Conservation (phyloP, 2,888 invertebrate species). For the Rutpela maculata region DNA sequence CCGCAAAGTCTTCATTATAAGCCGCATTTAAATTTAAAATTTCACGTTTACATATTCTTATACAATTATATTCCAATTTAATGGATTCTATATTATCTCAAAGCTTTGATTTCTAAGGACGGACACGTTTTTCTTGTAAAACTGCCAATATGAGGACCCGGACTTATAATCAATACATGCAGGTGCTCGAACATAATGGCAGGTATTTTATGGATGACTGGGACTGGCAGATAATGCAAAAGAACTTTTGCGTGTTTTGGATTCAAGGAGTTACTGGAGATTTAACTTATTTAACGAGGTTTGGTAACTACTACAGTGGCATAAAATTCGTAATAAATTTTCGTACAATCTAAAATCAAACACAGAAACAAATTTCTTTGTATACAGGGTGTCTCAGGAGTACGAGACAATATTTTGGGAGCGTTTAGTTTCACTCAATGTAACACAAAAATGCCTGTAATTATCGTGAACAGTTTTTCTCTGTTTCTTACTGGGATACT, state of each 20-base stretch:
- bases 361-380: too few species aligned
- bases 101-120: constrained; percentile 13
- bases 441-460: too few species aligned
- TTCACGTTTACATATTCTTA: constrained; percentile 11
- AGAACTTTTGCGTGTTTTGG: neutral
- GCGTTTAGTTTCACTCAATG: too few species aligned
- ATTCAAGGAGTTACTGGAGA: too few species aligned
- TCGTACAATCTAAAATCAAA: too few species aligned
- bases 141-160: constrained; percentile 7
- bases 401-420: too few species aligned
- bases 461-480: too few species aligned
- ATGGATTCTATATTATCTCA: neutral
- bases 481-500: too few species aligned
- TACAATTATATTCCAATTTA: constrained; percentile 1
- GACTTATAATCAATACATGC: neutral
- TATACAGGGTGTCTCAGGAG: too few species aligned
- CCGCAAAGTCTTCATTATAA: constrained; percentile 8
- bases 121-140: neutral
- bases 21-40: constrained; percentile 35
- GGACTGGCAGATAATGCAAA: neutral
- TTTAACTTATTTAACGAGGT: too few species aligned
- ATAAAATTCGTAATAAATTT: too few species aligned
- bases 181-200: constrained; percentile 7
- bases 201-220: constrained; percentile 7
- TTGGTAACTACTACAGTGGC: too few species aligned